Conservation (phyloP, 2,888 invertebrate genomes). For the Melanchra persicariae region DNA sequence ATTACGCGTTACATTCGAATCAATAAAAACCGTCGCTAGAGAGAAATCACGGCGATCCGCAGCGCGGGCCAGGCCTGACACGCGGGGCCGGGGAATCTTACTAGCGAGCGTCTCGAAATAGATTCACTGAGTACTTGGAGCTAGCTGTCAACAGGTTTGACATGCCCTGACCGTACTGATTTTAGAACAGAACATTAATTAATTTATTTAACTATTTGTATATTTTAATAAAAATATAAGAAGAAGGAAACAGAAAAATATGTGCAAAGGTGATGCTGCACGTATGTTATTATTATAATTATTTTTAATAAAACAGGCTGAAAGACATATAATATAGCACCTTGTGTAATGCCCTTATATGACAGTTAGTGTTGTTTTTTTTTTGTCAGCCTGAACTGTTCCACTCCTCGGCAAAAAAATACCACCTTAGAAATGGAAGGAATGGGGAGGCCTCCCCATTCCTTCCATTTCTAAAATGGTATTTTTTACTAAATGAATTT, state of each 20-base stretch:
- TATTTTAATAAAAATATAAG: too few relatives aligned
- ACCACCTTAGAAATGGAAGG: too few relatives aligned
- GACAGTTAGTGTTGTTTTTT: background rate
- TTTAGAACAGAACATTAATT: background rate
- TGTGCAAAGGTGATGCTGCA: too few relatives aligned
- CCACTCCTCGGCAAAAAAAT: too few relatives aligned
- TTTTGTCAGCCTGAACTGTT: too few relatives aligned
- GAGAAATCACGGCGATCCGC: slow-evolving; percentile 33
- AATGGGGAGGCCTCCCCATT: too few relatives aligned
- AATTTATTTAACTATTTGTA: too few relatives aligned
- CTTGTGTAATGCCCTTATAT: background rate
- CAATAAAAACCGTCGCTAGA: slow-evolving; percentile 42
- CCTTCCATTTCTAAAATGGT: too few relatives aligned
- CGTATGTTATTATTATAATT: too few relatives aligned
- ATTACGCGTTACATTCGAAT: slow-evolving; percentile 32
- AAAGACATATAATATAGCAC: background rate
- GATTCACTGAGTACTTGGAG: background rate
- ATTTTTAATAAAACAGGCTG: too few relatives aligned
- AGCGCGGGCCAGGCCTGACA: slow-evolving; percentile 4
- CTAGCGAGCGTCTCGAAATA: background rate
- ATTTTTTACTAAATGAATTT: background rate
- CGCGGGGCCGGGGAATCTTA: background rate
- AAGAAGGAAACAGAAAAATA: too few relatives aligned
- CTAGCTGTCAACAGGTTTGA: background rate
- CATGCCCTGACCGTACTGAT: too few relatives aligned